A percentile compares a stretch with the other conserved stretches of the same genome.
phyloP scores from a whole-genome alignment of 2,797 vertebrate species.

The Podarcis siculus region DNA sequence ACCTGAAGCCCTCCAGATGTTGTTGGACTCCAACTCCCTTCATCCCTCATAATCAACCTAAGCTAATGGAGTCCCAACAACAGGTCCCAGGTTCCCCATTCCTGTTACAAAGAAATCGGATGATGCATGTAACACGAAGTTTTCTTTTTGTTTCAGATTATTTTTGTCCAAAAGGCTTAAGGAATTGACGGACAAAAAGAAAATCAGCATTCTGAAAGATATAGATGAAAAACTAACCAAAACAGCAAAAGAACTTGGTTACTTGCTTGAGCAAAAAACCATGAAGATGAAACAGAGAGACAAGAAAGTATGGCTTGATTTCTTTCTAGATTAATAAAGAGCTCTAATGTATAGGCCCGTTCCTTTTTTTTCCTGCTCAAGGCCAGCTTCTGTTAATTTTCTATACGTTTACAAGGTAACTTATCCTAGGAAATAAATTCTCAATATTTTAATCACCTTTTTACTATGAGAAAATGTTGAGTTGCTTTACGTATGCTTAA shows the following conservation, averaged over 20 bases:
- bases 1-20: too few species aligned
- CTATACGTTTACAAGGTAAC: not conserved
- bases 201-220: conserved; percentile 74
- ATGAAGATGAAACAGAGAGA: conserved; percentile 91
- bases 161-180: conserved; percentile 86
- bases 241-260: conserved; percentile 83
- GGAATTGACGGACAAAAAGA: conserved; percentile 81
- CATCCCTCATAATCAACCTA: too few species aligned
- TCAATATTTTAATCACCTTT: not conserved
- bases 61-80: too few species aligned
- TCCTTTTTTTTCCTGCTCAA: not conserved
- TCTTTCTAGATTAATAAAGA: conserved; percentile 19
- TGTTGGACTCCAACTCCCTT: too few species aligned
- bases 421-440: not conserved
- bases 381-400: not conserved
- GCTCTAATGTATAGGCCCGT: not conserved
- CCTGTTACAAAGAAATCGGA: not conserved
- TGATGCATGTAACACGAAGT: not conserved
- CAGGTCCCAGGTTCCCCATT: too few species aligned
- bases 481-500: not conserved
- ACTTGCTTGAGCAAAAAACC: conserved; percentile 90
- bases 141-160: conserved; percentile 78
- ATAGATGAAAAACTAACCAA: conserved; percentile 86
- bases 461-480: not conserved
- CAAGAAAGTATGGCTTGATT: conserved; percentile 84